Evolutionary conservation across 2,113 vertebrate species (phyloP).

Genomic region (Alexandromys fortis): DNA sequence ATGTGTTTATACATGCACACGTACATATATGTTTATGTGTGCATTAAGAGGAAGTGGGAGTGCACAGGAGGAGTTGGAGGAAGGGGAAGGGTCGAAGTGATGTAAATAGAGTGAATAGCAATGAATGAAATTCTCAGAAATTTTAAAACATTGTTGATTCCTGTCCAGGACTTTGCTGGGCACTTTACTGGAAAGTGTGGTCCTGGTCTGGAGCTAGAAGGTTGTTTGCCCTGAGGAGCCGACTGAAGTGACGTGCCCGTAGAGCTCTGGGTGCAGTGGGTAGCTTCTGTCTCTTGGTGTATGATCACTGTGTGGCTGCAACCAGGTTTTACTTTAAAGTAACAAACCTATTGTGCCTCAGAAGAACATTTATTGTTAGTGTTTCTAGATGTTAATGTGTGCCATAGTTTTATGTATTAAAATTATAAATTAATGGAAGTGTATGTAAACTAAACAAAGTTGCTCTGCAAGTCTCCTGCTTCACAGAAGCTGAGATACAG

Average conservation of each 20-base stretch:
- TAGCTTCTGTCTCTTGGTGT: no score
- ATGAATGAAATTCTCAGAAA: not conserved
- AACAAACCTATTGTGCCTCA: not conserved
- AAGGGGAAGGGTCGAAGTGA: not conserved
- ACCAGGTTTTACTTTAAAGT: not conserved
- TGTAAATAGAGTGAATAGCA: not conserved
- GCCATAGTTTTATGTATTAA: not conserved
- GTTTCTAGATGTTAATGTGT: not conserved
- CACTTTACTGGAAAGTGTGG: not conserved
- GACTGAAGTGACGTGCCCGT: not conserved
- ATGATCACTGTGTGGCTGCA: not conserved
- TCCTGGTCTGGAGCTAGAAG: not conserved
- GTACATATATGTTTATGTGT: no score
- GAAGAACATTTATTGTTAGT: not conserved
- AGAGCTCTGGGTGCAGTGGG: not conserved
- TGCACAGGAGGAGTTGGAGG: not conserved
- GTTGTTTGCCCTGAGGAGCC: not conserved
- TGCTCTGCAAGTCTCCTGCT: not conserved
- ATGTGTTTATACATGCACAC: not conserved
- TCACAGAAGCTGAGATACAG: not conserved
- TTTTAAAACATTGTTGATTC: not conserved
- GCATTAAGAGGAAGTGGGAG: not conserved
- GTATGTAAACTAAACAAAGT: not conserved
- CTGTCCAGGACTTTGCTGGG: not conserved
- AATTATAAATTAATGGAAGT: not conserved